Conservation (phyloP, 92 coral and sea anemone species). For the Phenganax stokvisi region DNA sequence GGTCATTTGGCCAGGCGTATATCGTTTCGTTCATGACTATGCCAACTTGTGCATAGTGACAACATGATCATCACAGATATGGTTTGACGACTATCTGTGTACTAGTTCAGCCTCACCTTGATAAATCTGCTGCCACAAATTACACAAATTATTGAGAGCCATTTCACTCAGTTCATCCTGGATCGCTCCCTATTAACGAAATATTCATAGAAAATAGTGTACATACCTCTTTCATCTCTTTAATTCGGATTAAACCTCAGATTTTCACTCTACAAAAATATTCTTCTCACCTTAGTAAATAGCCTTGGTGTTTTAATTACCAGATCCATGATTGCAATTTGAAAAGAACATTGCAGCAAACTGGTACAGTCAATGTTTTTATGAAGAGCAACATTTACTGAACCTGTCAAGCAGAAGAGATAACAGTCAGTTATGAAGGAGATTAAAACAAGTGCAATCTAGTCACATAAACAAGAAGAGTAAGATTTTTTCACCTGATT, state of each 20-base stretch:
- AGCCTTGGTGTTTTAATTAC: slow-evolving; percentile 55
- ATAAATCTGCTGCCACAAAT: slow-evolving; percentile 22
- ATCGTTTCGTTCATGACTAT: too few relatives aligned
- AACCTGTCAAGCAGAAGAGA: slow-evolving; percentile 48
- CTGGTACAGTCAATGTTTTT: slow-evolving; percentile 56
- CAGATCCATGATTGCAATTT: slow-evolving; percentile 67
- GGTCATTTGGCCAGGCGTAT: neutral
- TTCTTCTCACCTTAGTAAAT: slow-evolving; percentile 16
- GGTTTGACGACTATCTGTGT: neutral
- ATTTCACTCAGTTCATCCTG: slow-evolving; percentile 30
- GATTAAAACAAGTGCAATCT: neutral
- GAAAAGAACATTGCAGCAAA: slow-evolving; percentile 79
- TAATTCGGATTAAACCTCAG: neutral
- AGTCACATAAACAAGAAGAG: neutral
- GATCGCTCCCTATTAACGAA: neutral
- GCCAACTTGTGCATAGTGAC: too few relatives aligned
- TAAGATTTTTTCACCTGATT: slow-evolving; percentile 30
- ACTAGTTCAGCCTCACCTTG: neutral
- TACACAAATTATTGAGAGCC: slow-evolving; percentile 31
- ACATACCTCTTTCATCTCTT: neutral
- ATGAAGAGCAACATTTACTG: slow-evolving; percentile 70
- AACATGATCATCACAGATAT: too few relatives aligned
- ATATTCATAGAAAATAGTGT: neutral
- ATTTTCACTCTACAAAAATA: neutral
- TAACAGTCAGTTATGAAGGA: neutral